Evolutionary conservation across 2,797 vertebrate genomes (phyloP), one percentile per base, ranked within the genome.

Genomic region (Kryptolebias ocellatus): DNA sequence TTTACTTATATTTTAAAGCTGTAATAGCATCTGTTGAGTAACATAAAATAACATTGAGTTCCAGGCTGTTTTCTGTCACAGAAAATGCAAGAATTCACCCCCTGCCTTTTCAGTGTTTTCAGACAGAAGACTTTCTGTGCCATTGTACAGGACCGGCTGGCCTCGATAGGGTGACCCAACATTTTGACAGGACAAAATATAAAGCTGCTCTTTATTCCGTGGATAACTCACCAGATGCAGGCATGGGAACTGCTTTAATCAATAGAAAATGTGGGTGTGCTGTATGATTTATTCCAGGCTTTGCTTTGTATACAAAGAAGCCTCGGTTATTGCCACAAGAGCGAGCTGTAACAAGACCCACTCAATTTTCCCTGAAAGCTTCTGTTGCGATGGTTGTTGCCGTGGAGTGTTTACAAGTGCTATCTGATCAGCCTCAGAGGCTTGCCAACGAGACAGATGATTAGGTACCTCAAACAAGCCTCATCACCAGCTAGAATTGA

Each of bases 141-240:
- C 76, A 65, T 85, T 84, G 81, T 81, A 64, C 24, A 50, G 76
- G 92, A 92, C 94, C 91, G 93, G 92, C 95, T 94, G 93, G 64
- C 89, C 94, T 95, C 96, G 96, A 96, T 95, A 95, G 94, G 95
- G 94, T 94, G 94, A 95, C 95, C 95, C 95, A 95, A 96, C 95
- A 96, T 96, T 96, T 96, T 97, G 95, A 97, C 96, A 97, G 95
- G 93, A 94, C 93, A 95, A 96, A 96, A 96, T 96, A 99, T 95
- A 98, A 97, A 97, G 95, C 96, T 94, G 92, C 93, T 94, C 95
- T 97, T 96, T 96, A 96, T 96, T 95, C 95, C 93, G 94, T 90
- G 93, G 94, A 96, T 95, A 96, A 95, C 96, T 95, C 94, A 94
- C 92, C 93, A 95, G 95, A 95, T 93, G 95, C 94, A 93, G 94